phyloP scores from a whole-genome alignment of 2,888 invertebrate genomes.

The Pristionchus fissidentatus region DNA sequence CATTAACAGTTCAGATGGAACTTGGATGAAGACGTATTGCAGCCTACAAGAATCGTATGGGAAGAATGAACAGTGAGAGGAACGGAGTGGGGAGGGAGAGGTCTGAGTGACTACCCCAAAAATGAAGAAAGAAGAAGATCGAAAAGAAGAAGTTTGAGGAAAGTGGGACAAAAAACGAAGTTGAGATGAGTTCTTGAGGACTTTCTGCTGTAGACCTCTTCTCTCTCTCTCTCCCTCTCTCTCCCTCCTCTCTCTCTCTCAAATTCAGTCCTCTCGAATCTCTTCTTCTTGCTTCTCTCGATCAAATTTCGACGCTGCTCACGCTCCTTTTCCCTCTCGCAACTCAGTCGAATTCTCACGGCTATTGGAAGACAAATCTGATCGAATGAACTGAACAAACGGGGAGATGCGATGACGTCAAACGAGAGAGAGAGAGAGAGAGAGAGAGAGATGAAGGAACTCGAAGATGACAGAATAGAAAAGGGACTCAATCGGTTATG shows the following conservation, averaged over 20 bases:
- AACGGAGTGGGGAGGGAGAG: neutral
- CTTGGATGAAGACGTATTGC: too few relatives aligned
- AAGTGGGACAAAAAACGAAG: conserved; percentile 11
- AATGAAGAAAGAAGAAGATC: conserved; percentile 23
- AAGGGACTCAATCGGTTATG: neutral
- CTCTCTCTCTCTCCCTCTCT: conserved; percentile 15
- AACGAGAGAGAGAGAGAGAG: neutral
- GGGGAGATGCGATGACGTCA: neutral
- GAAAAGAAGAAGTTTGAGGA: neutral
- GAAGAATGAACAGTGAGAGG: neutral
- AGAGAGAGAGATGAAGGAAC: neutral
- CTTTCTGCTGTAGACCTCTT: conserved; percentile 37
- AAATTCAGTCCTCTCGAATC: conserved; percentile 27
- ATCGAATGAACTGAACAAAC: conserved; percentile 24
- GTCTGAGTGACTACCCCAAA: neutral
- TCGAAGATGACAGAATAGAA: neutral
- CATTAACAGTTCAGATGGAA: too few relatives aligned
- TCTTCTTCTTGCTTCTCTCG: conserved; percentile 11
- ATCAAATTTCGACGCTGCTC: conserved; percentile 40
- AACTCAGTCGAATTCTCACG: conserved; percentile 27
- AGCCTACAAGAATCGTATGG: too few relatives aligned
- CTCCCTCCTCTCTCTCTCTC: too few relatives aligned
- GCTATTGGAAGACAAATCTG: conserved; percentile 44
- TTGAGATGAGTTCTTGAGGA: conserved; percentile 41
- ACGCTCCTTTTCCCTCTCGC: conserved; percentile 25